Conservation (phyloP, 2,888 invertebrate species). For the Vandiemenella viatica region DNA sequence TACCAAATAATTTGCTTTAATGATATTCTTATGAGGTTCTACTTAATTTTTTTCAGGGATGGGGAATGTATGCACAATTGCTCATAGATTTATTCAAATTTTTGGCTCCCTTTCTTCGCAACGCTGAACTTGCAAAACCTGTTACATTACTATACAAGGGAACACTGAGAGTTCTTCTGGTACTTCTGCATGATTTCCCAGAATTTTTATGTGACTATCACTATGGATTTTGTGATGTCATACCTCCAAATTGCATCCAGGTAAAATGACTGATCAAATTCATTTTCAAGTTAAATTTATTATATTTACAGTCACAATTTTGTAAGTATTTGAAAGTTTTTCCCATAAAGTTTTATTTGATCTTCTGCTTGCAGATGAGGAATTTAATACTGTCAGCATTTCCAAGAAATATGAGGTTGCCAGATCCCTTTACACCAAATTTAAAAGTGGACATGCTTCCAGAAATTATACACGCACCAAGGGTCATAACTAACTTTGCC, state of each 20-base stretch:
- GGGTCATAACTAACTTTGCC: conserved; percentile 77
- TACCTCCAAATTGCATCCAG: conserved; percentile 96
- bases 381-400: conserved; percentile 96
- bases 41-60: conserved; percentile 55
- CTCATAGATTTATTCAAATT: conserved; percentile 93
- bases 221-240: conserved; percentile 97
- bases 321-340: background rate
- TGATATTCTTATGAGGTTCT: no score
- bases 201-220: conserved; percentile 99
- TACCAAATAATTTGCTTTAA: no score
- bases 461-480: conserved; percentile 76
- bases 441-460: conserved; percentile 83
- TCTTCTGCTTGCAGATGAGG: conserved; percentile 72
- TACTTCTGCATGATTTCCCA: conserved; percentile 95
- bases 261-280: conserved; percentile 10
- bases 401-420: conserved; percentile 92
- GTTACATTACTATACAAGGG: conserved; percentile 92
- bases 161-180: conserved; percentile 82
- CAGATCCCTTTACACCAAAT: conserved; percentile 97
- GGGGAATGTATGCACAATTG: conserved; percentile 94
- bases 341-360: background rate
- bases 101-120: conserved; percentile 89
- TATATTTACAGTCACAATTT: conserved; percentile 4
- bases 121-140: conserved; percentile 89
- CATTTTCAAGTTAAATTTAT: background rate